phyloP scores from a whole-genome alignment of 2,888 invertebrate species.

The Amphipoea lucens region DNA sequence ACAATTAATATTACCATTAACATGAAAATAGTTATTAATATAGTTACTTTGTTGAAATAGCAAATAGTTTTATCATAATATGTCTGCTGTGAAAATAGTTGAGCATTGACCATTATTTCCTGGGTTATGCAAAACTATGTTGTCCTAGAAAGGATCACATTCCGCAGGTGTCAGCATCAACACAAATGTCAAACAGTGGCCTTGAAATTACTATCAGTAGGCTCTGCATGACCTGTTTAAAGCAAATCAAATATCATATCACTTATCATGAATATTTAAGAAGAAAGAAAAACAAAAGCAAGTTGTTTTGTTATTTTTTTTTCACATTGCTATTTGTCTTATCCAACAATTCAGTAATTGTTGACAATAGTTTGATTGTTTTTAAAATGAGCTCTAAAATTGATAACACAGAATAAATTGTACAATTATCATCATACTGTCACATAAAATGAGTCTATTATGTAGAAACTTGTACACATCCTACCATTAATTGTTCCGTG shows the following conservation, averaged over 20 bases:
- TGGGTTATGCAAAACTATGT: constrained; percentile 8
- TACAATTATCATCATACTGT: constrained; percentile 4
- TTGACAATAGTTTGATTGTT: background rate
- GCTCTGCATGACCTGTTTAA: constrained; percentile 21
- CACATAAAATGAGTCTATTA: background rate
- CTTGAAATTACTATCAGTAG: constrained; percentile 35
- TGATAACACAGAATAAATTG: constrained; percentile 7
- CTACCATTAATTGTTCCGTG: constrained; percentile 1
- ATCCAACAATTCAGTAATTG: background rate
- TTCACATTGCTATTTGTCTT: background rate
- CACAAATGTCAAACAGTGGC: constrained; percentile 45
- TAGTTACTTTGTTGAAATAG: background rate
- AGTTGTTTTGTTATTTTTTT: background rate
- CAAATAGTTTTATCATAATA: background rate
- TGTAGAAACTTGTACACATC: constrained; percentile 10
- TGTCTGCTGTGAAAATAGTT: background rate
- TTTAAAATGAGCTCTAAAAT: background rate
- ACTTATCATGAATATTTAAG: background rate
- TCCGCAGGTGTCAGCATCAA: constrained; percentile 20
- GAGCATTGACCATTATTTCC: constrained; percentile 8
- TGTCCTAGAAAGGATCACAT: constrained; percentile 57
- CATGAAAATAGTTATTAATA: background rate
- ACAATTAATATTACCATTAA: background rate
- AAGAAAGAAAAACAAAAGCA: constrained; percentile 1
- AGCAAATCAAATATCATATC: background rate